These are phyloP conservation scores for Apostichopus californicus DNA, from an alignment of 35 echinoderm and acorn worm species.

Conservation along the genomic window DNA sequence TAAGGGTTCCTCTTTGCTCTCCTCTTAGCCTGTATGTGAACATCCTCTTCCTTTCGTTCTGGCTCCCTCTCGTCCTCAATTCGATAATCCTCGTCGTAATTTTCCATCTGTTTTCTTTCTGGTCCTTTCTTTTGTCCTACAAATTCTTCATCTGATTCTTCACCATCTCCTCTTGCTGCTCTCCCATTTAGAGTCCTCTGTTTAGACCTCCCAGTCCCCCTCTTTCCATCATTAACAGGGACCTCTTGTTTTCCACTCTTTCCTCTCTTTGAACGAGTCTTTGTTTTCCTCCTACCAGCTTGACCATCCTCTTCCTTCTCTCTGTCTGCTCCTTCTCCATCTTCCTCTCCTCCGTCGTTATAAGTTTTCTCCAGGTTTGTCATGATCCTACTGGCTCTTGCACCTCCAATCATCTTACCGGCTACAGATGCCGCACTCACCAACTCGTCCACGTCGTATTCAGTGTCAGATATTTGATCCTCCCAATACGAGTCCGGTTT, in stretches of 20 bases:
- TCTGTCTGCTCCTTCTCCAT: neutral
- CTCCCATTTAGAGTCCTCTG: neutral
- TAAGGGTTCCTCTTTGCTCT: conserved; percentile 44
- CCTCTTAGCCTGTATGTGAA: conserved; percentile 7
- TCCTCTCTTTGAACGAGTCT: neutral
- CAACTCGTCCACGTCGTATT: conserved; percentile 29
- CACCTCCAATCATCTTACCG: conserved; percentile 39
- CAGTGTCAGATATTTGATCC: conserved; percentile 34
- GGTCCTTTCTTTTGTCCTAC: neutral
- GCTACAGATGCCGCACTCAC: neutral
- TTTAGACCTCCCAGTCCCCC: neutral
- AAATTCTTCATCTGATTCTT: neutral
- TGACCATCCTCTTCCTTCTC: conserved; percentile 32
- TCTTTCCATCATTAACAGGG: neutral
- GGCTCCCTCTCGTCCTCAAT: conserved; percentile 44
- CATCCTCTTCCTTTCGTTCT: conserved; percentile 39
- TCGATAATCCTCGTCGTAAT: conserved; percentile 35
- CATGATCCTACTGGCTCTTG: conserved; percentile 6
- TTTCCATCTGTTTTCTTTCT: neutral
- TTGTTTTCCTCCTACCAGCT: conserved; percentile 23
- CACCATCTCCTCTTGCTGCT: neutral
- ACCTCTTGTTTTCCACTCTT: neutral
- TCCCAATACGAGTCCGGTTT: conserved; percentile 35
- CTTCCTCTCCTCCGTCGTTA: neutral
- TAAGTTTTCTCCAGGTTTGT: conserved; percentile 12